phyloP scores from a whole-genome alignment of 1,140 invertebrate species.

The Drosophila ficusphila region DNA sequence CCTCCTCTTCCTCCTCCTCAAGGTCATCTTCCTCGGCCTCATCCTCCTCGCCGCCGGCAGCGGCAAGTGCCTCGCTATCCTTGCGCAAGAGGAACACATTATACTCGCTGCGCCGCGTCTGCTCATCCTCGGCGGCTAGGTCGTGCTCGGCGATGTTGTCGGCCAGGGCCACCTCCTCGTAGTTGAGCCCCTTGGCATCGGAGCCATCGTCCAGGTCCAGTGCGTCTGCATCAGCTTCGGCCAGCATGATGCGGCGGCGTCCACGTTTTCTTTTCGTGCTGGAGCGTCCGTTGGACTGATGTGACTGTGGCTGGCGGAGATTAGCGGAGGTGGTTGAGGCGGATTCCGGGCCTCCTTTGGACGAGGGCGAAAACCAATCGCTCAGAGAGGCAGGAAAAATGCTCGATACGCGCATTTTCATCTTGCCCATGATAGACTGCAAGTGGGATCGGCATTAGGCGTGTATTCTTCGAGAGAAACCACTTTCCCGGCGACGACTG shows the following conservation, averaged over 20 bases:
- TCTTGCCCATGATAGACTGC: constrained; percentile 76
- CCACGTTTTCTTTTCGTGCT: constrained; percentile 40
- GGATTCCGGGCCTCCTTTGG: constrained; percentile 2
- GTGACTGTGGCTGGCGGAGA: constrained; percentile 14
- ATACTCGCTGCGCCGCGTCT: constrained; percentile 65
- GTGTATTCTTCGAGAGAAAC: background rate
- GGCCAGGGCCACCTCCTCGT: constrained; percentile 68
- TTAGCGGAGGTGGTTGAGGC: background rate
- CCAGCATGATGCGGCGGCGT: constrained; percentile 64
- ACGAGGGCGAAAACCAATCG: constrained; percentile 75
- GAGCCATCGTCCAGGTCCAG: constrained; percentile 61
- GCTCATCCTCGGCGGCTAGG: constrained; percentile 64
- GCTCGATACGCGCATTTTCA: constrained; percentile 67
- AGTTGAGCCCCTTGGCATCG: constrained; percentile 49
- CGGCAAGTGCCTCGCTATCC: constrained; percentile 2
- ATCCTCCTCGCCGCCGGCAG: background rate
- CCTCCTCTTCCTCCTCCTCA: constrained; percentile 45
- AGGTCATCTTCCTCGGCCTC: constrained; percentile 27
- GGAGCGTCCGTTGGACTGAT: constrained; percentile 29
- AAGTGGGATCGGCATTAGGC: background rate
- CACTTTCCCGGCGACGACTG: constrained; percentile 8
- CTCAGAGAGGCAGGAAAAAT: constrained; percentile 64
- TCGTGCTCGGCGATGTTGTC: constrained; percentile 75
- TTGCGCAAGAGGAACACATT: constrained; percentile 54
- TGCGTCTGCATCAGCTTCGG: constrained; percentile 54